phyloP scores from a whole-genome alignment of 2,888 invertebrate genomes.

The Chrysolina americana region DNA sequence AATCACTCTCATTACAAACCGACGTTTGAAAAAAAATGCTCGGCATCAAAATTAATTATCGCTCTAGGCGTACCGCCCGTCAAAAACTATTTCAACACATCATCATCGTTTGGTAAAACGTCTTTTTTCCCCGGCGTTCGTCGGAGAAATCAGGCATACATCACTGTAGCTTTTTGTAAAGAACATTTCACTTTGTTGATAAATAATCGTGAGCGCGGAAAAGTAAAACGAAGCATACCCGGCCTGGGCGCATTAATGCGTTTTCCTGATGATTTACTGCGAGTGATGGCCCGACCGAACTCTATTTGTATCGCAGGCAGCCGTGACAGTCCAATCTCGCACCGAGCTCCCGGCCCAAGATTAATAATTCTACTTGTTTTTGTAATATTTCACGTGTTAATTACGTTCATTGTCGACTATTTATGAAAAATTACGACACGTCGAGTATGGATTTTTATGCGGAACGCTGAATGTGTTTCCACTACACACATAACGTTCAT shows the following conservation, averaged over 20 bases:
- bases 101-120: conserved; percentile 3
- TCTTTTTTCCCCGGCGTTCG: conserved; percentile 1
- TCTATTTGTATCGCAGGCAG: conserved; percentile 65
- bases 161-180: conserved; percentile 44
- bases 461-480: conserved; percentile 1
- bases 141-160: conserved; percentile 35
- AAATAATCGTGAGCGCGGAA: conserved; percentile 39
- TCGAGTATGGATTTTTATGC: conserved; percentile 15
- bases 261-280: conserved; percentile 65
- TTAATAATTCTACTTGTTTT: conserved; percentile 69
- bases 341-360: conserved; percentile 63
- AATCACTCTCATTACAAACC: not conserved
- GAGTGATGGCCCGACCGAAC: conserved; percentile 61
- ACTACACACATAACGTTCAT: not conserved
- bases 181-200: conserved; percentile 44
- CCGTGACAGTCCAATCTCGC: conserved; percentile 68
- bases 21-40: not conserved
- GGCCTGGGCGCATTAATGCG: conserved; percentile 50
- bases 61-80: not conserved
- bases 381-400: conserved; percentile 69
- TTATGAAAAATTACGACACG: conserved; percentile 56
- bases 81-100: conserved; percentile 23
- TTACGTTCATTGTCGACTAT: conserved; percentile 63
- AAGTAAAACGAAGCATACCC: conserved; percentile 31
- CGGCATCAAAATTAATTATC: conserved; percentile 1